Percentiles rank a stretch among this genome's conserved stretches.
Evolutionary conservation across 92 coral and sea anemone genomes (phyloP).

Genomic region (Zoanthus sansibaricus): DNA sequence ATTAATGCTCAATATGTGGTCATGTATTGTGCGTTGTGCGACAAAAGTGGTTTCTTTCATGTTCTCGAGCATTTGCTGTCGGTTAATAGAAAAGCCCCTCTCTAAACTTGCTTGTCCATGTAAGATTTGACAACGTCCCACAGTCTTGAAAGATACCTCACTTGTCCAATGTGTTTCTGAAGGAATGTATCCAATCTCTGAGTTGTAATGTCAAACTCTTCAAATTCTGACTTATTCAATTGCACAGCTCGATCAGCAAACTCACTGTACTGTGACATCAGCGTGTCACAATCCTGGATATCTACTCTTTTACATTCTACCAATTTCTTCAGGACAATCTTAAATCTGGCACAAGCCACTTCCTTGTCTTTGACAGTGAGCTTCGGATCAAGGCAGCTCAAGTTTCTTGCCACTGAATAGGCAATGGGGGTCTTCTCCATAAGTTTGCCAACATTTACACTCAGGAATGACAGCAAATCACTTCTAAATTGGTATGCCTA

Average conservation of each 20-base stretch:
- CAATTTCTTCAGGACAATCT: conserved; percentile 49
- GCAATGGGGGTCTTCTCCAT: conserved; percentile 61
- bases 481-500: conserved; percentile 47
- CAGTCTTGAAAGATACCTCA: conserved; percentile 44
- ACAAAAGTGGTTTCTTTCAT: conserved; percentile 20
- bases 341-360: conserved; percentile 39
- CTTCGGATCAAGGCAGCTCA: conserved; percentile 54
- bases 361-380: conserved; percentile 39
- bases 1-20: conserved; percentile 38
- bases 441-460: conserved; percentile 47
- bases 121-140: conserved; percentile 32
- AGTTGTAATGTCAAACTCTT: conserved; percentile 27
- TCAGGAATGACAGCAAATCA: conserved; percentile 47
- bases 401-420: conserved; percentile 56
- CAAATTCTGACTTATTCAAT: conserved; percentile 41
- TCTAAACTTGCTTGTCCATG: conserved; percentile 36
- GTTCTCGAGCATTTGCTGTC: conserved; percentile 38
- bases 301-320: conserved; percentile 56
- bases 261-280: conserved; percentile 54
- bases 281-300: conserved; percentile 48
- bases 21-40: conserved; percentile 33
- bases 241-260: conserved; percentile 54
- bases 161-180: conserved; percentile 53
- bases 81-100: conserved; percentile 37
- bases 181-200: conserved; percentile 48